Evolutionary conservation across 2,888 invertebrate genomes (phyloP), one percentile per base, ranked within the genome.

Genomic region (Malacosoma neustria): DNA sequence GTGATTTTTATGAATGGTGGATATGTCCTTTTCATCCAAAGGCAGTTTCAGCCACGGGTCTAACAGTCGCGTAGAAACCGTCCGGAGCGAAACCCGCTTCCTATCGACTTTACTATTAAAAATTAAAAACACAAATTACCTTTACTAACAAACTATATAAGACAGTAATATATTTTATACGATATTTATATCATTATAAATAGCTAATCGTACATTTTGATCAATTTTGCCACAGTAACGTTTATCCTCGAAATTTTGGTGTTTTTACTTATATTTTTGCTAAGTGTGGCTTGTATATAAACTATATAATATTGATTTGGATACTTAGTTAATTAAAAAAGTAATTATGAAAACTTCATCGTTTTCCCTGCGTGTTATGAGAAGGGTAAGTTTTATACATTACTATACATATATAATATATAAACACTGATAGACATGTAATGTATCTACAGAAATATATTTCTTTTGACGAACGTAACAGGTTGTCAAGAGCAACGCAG

Each of bases 321-420:
- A 35, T 30, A 37, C 37, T 34, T 41, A 29, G 45, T 45, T 55
- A 41, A 42, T 43, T 48, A 47, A 47, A 58, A 69, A 70, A 67
- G 72, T 75, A 75, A 90, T 87, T 62, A 92, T 92, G 92, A 92
- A 92, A 89, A 92, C 92, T 30, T 92, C 92, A 35, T 92, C 92
- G 61, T 92, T 92, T 68, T 92, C 92, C 12, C 88, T 92, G 36
- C 90, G 92, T 51, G 92, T 92, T 57, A 92, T 92, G 92, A 87
- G 92, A 81, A 88, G 92, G 91, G 92, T 92, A 70, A 90, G 92
- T 88, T 9, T 15, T 32, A 41, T 29, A 42, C 30, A 14, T 32
- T 33, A 22, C 22, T 30, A 29, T 22, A 7, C 29, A 12, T 32
- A 35, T 34, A 36, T 41, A 13, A 33, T 14, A 35, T 37, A 36